Conservation (phyloP, 1,140 invertebrate species). For the Cotesia typhae region DNA sequence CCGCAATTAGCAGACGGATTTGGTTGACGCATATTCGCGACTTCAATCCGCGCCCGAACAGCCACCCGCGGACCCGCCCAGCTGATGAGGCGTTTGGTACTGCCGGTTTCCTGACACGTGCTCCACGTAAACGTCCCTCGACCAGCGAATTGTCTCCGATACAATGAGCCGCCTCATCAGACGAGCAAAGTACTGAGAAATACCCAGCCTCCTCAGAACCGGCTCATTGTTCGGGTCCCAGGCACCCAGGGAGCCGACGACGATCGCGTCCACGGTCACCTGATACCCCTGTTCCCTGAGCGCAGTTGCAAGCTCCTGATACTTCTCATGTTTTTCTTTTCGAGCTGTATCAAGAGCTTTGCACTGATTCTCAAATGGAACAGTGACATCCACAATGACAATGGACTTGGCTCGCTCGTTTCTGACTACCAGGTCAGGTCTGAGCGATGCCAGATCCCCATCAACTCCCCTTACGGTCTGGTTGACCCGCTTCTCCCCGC, state of each 20-base stretch:
- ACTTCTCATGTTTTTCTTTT: not conserved
- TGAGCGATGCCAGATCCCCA: not conserved
- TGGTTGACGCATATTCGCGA: no score
- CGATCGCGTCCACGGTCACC: conserved; percentile 10
- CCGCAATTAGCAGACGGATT: no score
- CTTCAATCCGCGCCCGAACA: no score
- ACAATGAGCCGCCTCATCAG: conserved; percentile 30
- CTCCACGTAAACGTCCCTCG: conserved; percentile 26
- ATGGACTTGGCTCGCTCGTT: not conserved
- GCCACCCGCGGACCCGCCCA: no score
- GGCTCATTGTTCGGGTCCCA: conserved; percentile 16
- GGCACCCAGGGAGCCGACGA: not conserved
- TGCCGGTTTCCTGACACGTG: not conserved
- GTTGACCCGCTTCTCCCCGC: not conserved
- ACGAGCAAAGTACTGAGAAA: not conserved
- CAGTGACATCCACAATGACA: conserved; percentile 1
- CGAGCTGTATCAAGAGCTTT: not conserved
- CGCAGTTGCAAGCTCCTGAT: not conserved
- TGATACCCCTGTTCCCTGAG: not conserved
- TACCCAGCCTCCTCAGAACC: not conserved
- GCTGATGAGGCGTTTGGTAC: no score
- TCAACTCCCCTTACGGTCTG: not conserved
- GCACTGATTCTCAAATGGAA: conserved; percentile 3
- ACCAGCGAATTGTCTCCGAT: conserved; percentile 25
- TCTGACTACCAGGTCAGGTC: not conserved